phyloP scores from a whole-genome alignment of 2,797 vertebrate genomes.

The Kryptolebias ocellatus region DNA sequence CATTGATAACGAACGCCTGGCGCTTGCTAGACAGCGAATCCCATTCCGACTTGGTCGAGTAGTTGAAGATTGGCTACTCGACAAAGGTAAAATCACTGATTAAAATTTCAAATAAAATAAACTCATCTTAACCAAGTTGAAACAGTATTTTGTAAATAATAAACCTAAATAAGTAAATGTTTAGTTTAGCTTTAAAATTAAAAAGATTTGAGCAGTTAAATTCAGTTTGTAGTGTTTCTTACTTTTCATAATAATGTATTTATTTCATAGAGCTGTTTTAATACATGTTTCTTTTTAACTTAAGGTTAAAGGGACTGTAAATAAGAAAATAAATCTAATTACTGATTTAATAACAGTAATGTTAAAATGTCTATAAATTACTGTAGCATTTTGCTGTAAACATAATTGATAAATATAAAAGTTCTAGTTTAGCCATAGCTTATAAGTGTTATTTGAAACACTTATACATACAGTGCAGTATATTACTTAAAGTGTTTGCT shows the following conservation, averaged over 20 bases:
- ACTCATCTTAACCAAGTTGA: constrained; percentile 96
- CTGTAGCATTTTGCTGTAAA: constrained; percentile 87
- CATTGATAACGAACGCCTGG: constrained; percentile 99
- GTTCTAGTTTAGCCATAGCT: constrained; percentile 75
- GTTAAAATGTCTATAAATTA: constrained; percentile 93
- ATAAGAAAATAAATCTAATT: constrained; percentile 95
- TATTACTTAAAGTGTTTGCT: constrained; percentile 85
- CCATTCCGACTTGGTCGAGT: constrained; percentile 99
- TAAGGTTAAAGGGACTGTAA: constrained; percentile 99
- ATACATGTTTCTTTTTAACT: constrained; percentile 95
- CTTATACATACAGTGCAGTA: constrained; percentile 60
- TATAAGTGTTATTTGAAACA: constrained; percentile 70
- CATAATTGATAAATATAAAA: constrained; percentile 94
- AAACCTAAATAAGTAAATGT: constrained; percentile 98
- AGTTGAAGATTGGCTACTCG: constrained; percentile 99
- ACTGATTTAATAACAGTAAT: constrained; percentile 88
- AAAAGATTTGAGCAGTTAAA: constrained; percentile 92
- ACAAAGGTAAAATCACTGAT: constrained; percentile 99
- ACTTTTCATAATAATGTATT: constrained; percentile 95
- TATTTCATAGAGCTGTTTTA: constrained; percentile 92
- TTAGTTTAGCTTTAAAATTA: constrained; percentile 95
- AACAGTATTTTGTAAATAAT: constrained; percentile 93
- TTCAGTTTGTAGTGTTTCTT: constrained; percentile 90
- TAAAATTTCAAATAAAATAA: constrained; percentile 99
- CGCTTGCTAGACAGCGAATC: constrained; percentile 99